These are phyloP conservation scores for Prinia subflava DNA, from an alignment of 2,113 vertebrate species.

Conservation along the genomic window DNA sequence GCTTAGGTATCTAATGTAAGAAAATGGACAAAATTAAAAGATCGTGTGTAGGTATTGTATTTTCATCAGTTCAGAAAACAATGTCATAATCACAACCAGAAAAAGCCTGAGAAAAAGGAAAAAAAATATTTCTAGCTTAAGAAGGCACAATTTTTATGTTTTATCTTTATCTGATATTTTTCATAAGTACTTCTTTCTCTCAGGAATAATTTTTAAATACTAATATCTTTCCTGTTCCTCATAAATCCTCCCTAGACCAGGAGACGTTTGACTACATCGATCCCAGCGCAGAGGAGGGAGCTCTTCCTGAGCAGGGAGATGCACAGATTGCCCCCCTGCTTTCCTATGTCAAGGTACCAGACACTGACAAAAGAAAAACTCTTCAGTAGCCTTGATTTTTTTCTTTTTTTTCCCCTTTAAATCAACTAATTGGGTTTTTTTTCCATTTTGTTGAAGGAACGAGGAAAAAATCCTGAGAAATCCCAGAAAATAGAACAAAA, in stretches of 20 bases:
- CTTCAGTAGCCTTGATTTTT: background rate
- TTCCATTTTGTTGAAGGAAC: constrained; percentile 72
- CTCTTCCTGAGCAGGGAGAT: constrained; percentile 84
- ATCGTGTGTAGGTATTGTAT: background rate
- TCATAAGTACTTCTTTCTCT: background rate
- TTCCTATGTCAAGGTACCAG: constrained; percentile 87
- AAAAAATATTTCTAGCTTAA: background rate
- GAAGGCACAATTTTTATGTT: background rate
- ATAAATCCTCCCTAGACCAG: constrained; percentile 80
- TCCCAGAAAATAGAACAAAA: constrained; percentile 83
- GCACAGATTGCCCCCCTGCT: constrained; percentile 77
- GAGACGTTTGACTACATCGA: constrained; percentile 94
- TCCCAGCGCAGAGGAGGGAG: constrained; percentile 82
- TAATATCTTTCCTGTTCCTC: constrained; percentile 1
- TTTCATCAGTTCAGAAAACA: background rate
- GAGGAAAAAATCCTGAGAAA: constrained; percentile 85
- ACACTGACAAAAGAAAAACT: background rate
- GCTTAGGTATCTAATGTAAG: background rate
- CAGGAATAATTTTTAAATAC: background rate
- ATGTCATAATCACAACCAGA: background rate
- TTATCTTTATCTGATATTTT: background rate
- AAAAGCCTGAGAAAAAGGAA: background rate
- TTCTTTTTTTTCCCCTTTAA: fast-evolving
- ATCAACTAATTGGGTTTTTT: background rate
- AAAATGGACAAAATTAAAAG: background rate